Evolutionary conservation across 2,888 invertebrate genomes (phyloP).

Genomic region (Sinotaia quadrata): DNA sequence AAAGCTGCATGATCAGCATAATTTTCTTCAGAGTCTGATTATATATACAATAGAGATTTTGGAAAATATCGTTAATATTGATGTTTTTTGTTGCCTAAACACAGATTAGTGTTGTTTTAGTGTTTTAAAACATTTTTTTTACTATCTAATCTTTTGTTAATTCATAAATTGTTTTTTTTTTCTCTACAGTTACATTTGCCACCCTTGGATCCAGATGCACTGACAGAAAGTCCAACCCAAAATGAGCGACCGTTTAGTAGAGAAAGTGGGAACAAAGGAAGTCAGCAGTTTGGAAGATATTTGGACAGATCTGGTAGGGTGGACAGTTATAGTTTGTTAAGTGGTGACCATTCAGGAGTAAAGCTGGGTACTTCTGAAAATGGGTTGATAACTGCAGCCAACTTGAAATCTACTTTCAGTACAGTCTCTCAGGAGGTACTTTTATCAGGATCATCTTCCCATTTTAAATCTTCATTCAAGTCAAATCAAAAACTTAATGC

Average conservation of each 20-base stretch:
- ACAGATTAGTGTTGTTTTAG: no score
- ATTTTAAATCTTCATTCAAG: conserved; percentile 19
- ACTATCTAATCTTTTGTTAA: neutral
- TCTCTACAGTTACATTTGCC: neutral
- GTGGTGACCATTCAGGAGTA: no score
- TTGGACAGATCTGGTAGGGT: neutral
- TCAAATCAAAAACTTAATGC: no score
- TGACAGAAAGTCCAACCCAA: neutral
- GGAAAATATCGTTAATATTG: no score
- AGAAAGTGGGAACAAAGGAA: neutral
- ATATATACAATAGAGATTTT: no score
- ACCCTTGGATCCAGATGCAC: neutral
- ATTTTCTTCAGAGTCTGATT: no score
- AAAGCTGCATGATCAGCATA: no score
- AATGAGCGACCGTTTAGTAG: neutral
- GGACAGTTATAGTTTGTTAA: no score
- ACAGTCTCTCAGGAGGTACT: conserved; percentile 59
- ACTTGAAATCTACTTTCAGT: conserved; percentile 66
- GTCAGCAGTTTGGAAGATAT: neutral
- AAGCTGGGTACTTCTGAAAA: neutral
- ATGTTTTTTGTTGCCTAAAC: no score
- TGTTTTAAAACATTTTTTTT: no score
- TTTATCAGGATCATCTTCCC: neutral
- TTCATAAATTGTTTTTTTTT: neutral
- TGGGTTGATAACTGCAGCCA: conserved; percentile 55